These are phyloP conservation scores for Aproaerema taeniolella DNA, from an alignment of 2,888 invertebrate species.

Conservation along the genomic window DNA sequence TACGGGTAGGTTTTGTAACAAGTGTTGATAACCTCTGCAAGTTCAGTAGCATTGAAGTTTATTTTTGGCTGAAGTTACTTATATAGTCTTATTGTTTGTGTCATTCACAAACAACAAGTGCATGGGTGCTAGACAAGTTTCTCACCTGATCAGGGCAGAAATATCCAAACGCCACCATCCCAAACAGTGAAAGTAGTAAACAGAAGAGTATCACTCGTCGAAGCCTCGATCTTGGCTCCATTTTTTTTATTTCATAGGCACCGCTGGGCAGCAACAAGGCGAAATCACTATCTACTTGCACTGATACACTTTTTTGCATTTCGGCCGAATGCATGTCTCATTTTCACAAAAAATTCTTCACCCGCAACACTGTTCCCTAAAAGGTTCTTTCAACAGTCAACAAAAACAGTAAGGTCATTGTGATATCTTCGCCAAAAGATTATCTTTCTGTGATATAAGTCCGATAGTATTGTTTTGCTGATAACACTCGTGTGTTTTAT, in stretches of 20 bases:
- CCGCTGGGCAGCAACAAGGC: constrained; percentile 86
- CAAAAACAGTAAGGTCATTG: constrained; percentile 35
- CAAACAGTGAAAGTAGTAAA: constrained; percentile 88
- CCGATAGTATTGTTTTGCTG: constrained; percentile 48
- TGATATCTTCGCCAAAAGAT: constrained; percentile 34
- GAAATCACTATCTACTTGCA: constrained; percentile 91
- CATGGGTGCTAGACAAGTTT: constrained; percentile 9
- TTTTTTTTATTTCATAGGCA: constrained; percentile 88
- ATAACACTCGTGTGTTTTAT: constrained; percentile 38
- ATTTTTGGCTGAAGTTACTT: too few relatives aligned
- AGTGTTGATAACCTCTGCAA: too few relatives aligned
- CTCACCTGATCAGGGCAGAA: constrained; percentile 92
- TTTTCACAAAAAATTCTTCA: constrained; percentile 62
- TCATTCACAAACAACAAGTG: not conserved
- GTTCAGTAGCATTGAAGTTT: too few relatives aligned
- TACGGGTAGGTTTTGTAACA: too few relatives aligned
- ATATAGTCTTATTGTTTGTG: too few relatives aligned
- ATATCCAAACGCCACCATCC: constrained; percentile 93
- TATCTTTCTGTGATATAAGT: constrained; percentile 35
- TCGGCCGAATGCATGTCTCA: constrained; percentile 76
- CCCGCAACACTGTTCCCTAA: constrained; percentile 41
- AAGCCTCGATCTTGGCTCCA: constrained; percentile 90
- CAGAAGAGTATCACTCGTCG: constrained; percentile 89
- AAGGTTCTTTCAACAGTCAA: constrained; percentile 31
- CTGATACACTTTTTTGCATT: constrained; percentile 87